Base-by-base conservation (phyloP, 1,140 invertebrate species). In the Amphibalanus amphitrite region DNA sequence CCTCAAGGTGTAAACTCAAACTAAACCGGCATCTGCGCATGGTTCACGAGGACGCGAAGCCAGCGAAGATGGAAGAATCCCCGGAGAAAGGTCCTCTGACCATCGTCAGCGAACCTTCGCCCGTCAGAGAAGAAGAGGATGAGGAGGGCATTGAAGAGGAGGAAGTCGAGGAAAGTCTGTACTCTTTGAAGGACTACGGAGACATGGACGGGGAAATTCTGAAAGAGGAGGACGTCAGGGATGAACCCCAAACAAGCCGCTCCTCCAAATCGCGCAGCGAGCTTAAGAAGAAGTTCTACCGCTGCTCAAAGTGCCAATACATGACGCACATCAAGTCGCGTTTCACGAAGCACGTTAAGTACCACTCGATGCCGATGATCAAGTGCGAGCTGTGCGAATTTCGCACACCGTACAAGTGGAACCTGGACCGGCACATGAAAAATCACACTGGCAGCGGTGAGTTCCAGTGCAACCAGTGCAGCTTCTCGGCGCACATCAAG, bases 331-430 rank as follows among this genome's bases (percentile, higher is more conserved):
- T 94, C 74, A 89, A 90, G 77, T 88, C 90, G 1, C 86, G 93
- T 69, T 95, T 90, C 78, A 93, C 91, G 40, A 94, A 93, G 79
- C 93, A 96, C 78, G 89, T 93, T 25, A 94, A 93, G 77, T 93
- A 94, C 77, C 91, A 95, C 80, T 91, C 90, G 64, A 90, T 93
- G 88, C 91, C 91, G 70, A 92, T 92, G 87, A 92, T 93, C 74
- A 93, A 95, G 79, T 97, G 94, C 81, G 87, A 88, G 68, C 88
- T 90, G 77, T 97, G 94, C 81, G 91, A 93, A 77, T 97, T 96
- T 79, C 87, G 89, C 70, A 95, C 93, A 15, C 90, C 93, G 10
- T 92, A 93, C 82, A 92, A 92, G 80, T 93, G 91, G 87, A 95
- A 95, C 81, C 84, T 95, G 79, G 93, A 96, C 78, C 84, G 93